These are phyloP conservation scores for Micromesistius poutassou DNA, from an alignment of 2,797 vertebrate genomes.

Conservation along the genomic window DNA sequence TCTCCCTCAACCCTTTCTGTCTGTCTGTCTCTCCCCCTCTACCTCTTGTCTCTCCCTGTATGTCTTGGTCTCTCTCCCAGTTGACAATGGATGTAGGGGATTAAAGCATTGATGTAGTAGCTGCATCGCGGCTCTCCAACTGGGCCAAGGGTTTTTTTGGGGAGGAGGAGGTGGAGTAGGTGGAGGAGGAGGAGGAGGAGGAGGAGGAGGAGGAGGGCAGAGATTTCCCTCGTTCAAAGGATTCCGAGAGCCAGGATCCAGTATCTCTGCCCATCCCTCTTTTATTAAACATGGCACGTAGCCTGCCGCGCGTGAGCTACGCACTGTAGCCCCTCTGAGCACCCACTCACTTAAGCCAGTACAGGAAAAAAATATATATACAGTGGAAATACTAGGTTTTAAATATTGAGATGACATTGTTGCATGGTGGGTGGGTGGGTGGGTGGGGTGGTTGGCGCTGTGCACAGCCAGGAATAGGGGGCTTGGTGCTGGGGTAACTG, in stretches of 20 bases:
- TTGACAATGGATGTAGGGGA: conserved; percentile 61
- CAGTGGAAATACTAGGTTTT: too few species aligned
- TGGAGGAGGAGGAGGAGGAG: conserved; percentile 2
- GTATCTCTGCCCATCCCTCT: conserved; percentile 53
- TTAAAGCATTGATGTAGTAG: conserved; percentile 53
- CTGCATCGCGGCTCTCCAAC: conserved; percentile 32
- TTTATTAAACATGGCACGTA: conserved; percentile 61
- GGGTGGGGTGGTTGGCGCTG: not conserved
- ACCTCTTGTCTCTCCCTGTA: too few species aligned
- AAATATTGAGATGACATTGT: too few species aligned
- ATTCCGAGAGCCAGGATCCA: conserved; percentile 50
- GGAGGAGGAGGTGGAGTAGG: conserved; percentile 8
- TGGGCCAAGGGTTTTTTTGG: conserved; percentile 31
- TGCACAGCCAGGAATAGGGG: not conserved
- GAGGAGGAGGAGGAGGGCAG: conserved; percentile 16
- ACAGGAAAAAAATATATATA: too few species aligned
- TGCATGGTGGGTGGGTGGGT: too few species aligned
- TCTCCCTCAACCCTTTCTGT: too few species aligned
- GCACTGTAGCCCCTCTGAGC: conserved; percentile 23
- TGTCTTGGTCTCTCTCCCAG: conserved; percentile 26
- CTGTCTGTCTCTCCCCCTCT: too few species aligned
- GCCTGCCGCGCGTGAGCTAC: conserved; percentile 32
- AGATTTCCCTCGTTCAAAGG: conserved; percentile 45
- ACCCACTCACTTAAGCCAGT: conserved; percentile 27
- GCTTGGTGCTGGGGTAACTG: not conserved